Evolutionary conservation across 2,797 vertebrate species (phyloP).

Genomic region (Mormyrops boulengeri): DNA sequence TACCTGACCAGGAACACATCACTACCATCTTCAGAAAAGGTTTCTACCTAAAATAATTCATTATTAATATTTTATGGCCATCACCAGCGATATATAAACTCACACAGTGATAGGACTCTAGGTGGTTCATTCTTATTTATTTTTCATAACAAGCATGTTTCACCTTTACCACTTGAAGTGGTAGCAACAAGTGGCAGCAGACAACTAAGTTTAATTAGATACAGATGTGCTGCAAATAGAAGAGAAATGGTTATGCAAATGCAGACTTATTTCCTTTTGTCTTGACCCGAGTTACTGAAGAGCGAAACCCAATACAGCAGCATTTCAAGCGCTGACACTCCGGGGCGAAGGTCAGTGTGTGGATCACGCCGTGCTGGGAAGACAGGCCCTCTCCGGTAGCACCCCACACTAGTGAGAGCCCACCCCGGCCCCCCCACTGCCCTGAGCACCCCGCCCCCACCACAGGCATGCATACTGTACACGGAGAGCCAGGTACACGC

Average conservation of each 20-base stretch:
- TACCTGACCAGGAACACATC: background rate
- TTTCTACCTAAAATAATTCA: background rate
- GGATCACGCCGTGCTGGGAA: background rate
- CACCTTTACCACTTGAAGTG: background rate
- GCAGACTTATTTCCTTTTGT: background rate
- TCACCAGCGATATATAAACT: background rate
- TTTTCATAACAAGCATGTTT: background rate
- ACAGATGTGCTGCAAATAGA: background rate
- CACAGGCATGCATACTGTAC: background rate
- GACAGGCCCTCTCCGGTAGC: background rate
- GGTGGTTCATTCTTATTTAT: background rate
- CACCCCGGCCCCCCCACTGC: background rate
- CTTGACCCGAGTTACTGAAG: background rate
- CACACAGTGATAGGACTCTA: background rate
- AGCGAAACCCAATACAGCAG: background rate
- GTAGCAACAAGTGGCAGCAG: background rate
- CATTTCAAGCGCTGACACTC: background rate
- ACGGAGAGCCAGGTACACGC: background rate
- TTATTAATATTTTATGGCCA: background rate
- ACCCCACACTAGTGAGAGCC: constrained; percentile 6
- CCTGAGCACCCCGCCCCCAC: background rate
- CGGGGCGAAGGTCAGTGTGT: background rate
- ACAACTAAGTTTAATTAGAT: background rate
- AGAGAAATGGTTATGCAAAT: background rate
- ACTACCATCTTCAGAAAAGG: background rate